phyloP scores from a whole-genome alignment of 1,140 invertebrate genomes.

The Drosophila hydei region DNA sequence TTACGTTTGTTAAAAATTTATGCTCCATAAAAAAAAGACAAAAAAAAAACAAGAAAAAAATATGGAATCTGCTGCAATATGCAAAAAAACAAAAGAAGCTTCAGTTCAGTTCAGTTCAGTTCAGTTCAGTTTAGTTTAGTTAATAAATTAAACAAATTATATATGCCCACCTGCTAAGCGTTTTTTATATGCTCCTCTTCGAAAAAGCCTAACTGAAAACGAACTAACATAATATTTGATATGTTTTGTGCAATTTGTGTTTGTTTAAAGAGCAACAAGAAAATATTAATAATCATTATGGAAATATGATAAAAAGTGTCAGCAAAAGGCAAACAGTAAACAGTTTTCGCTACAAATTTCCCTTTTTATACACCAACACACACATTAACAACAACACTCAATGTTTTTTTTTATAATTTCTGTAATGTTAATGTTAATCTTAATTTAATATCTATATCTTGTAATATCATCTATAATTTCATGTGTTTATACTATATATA shows the following conservation, averaged over 20 bases:
- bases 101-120: slow-evolving; percentile 52
- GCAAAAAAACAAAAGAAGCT: slow-evolving; percentile 58
- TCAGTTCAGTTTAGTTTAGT: slow-evolving; percentile 58
- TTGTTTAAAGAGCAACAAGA: slow-evolving; percentile 9
- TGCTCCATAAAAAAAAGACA: slow-evolving; percentile 50
- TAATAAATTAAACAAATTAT: slow-evolving; percentile 21
- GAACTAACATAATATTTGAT: slow-evolving; percentile 6
- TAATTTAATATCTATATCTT: slow-evolving; percentile 58
- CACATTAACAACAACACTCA: slow-evolving; percentile 46
- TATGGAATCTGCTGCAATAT: slow-evolving; percentile 63
- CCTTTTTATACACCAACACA: slow-evolving; percentile 30
- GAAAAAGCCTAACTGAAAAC: slow-evolving; percentile 15
- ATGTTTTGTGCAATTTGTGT: slow-evolving; percentile 57
- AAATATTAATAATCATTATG: background rate
- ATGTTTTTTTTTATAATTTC: slow-evolving; percentile 45
- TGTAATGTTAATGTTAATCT: slow-evolving; percentile 43
- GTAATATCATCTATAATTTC: slow-evolving; percentile 51
- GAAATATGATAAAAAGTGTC: background rate
- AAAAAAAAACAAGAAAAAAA: slow-evolving; percentile 24
- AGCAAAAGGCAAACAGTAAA: background rate
- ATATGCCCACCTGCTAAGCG: slow-evolving; percentile 48
- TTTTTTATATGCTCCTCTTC: slow-evolving; percentile 55
- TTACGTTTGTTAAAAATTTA: slow-evolving; percentile 67
- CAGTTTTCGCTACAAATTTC: slow-evolving; percentile 20
- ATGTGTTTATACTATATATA: slow-evolving; percentile 40